Percentiles rank a stretch among this genome's conserved stretches.
These are phyloP conservation scores for Drosophila cognata DNA, from an alignment of 2,888 invertebrate genomes.

Conservation along the genomic window DNA sequence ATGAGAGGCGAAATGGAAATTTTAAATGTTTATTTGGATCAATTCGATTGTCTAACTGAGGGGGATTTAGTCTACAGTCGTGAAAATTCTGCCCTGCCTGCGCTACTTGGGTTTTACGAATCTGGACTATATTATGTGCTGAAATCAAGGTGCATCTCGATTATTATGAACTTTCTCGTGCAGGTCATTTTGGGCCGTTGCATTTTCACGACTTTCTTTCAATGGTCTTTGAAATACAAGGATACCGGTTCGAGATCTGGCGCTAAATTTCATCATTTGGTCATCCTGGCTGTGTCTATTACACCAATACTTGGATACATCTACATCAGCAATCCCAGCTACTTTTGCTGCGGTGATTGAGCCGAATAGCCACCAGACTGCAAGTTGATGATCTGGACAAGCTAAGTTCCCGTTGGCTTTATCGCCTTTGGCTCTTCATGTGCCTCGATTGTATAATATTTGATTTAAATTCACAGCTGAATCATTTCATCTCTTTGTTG, in stretches of 20 bases:
- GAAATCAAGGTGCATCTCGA: slow-evolving; percentile 12
- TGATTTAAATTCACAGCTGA: not conserved
- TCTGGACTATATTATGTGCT: slow-evolving; percentile 43
- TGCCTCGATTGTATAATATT: slow-evolving; percentile 11
- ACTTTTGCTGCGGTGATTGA: not conserved
- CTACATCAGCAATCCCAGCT: slow-evolving; percentile 43
- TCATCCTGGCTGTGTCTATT: slow-evolving; percentile 28
- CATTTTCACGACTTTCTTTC: slow-evolving; percentile 17
- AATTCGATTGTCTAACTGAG: not conserved
- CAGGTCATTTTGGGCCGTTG: slow-evolving; percentile 18
- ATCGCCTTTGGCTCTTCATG: slow-evolving; percentile 32
- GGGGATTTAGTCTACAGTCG: not conserved
- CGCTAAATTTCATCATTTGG: slow-evolving; percentile 45
- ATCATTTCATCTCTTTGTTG: slow-evolving; percentile 10
- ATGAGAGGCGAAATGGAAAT: not conserved
- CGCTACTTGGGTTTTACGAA: slow-evolving; percentile 57
- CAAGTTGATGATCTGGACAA: not conserved
- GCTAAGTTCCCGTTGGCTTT: slow-evolving; percentile 17
- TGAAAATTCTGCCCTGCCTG: slow-evolving; percentile 24
- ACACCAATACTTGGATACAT: slow-evolving; percentile 51
- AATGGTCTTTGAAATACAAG: slow-evolving; percentile 33
- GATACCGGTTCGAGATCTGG: slow-evolving; percentile 16
- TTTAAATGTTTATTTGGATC: not conserved
- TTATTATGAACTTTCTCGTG: slow-evolving; percentile 3
- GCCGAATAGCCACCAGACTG: slow-evolving; percentile 2